Evolutionary conservation across 2,113 vertebrate genomes (phyloP).

Genomic region (Penelope pileata): DNA sequence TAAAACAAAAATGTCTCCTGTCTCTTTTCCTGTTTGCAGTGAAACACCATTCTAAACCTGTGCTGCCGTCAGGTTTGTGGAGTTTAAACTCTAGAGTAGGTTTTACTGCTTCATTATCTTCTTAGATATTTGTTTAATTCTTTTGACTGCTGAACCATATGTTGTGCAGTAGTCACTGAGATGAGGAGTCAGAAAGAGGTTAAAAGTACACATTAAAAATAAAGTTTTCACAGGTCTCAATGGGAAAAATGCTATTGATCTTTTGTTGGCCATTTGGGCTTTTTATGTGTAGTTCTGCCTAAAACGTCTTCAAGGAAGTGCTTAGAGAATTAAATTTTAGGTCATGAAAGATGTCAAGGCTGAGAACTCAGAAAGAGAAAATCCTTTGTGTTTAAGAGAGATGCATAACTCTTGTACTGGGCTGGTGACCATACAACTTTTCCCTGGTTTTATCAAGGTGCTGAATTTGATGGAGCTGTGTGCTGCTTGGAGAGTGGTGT

Average conservation of each 20-base stretch:
- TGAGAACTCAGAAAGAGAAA: not conserved
- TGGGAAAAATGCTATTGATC: conserved; percentile 5
- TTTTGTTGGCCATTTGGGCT: not conserved
- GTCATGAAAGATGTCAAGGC: not conserved
- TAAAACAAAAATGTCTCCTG: not conserved
- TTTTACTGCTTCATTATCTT: conserved; percentile 36
- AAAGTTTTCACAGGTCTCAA: not conserved
- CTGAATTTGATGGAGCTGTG: not conserved
- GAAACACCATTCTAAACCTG: not conserved
- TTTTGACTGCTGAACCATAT: not conserved
- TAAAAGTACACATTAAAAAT: not conserved
- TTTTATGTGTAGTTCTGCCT: conserved; percentile 10
- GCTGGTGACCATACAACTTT: fast-evolving
- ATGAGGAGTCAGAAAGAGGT: not conserved
- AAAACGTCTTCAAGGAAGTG: not conserved
- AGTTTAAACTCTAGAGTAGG: not conserved
- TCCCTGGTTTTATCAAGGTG: fast-evolving
- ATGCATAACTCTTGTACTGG: fast-evolving
- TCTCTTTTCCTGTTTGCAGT: not conserved
- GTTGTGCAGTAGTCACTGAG: not conserved
- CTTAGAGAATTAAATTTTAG: not conserved
- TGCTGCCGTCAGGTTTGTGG: conserved; percentile 2
- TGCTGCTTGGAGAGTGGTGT: fast-evolving
- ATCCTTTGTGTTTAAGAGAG: not conserved
- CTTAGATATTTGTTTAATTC: not conserved